Base-by-base conservation (phyloP, 2,888 invertebrate genomes). In the Lithophane leautieri region DNA sequence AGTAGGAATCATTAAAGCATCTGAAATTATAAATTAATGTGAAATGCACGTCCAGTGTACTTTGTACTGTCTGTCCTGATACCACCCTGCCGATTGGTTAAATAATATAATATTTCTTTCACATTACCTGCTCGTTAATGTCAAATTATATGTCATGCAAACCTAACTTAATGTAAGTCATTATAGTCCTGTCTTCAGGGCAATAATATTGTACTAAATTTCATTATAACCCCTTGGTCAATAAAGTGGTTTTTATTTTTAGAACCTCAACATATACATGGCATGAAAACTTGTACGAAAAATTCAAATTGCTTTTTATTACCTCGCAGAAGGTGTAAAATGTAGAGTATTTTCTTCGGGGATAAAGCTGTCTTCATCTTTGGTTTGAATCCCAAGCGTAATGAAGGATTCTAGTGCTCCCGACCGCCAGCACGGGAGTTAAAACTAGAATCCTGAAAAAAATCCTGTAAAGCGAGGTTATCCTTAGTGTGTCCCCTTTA, bases 1-100 rank as follows among this genome's bases (percentile, higher is more conserved):
- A 8, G 90, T 91, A 2, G 84, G 76, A 16, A 91, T 50, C 44
- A 91, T 81, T 1, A 89, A 1, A 2, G 87, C 90, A 34, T 87
- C 89, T 89, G 83, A 44, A 89, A 73, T 47, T 50, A 4, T 77
- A 50, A 54, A 25, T 9, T 16, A 6, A 2, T 11, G 16, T 28
- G 25, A 60, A 12, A 42, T 68, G 0, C 14, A 28, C 12, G 3
- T 28, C 50, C 22, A 66, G 7, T 22, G 14, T n/a, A 40, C 22
- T 14, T 22, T 14, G 22, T 12, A 7, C 8, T 28, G 0, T 34
- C 16, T 14, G 50, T 16, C 22, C 3, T 50, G 28, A 50, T 66
- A 66, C 14, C 12, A 65, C 8, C 19, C 7, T 44, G 25, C 19
- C 7, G 14, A 16, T 40, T 40, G 12, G 12, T 34, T 61, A 16